Evolutionary conservation across 2,113 vertebrate species (phyloP), one percentile per base, ranked within the genome.

Genomic region (Saguinus midas): DNA sequence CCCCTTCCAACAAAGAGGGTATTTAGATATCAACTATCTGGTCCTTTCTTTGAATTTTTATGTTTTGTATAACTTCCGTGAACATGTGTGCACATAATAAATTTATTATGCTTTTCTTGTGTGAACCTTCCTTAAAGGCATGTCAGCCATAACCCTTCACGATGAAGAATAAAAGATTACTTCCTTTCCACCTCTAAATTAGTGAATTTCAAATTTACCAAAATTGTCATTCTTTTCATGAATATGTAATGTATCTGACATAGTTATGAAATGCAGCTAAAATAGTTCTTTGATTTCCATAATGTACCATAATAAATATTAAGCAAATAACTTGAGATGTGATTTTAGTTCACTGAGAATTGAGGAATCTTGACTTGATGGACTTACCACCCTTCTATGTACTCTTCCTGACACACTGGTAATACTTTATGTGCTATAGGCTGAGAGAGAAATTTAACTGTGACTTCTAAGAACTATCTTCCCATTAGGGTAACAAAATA

Each of bases 401-500:
- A 32, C 16, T 87, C 37, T 58, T 23, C 1, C 43, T 81, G 21
- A 85, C 5, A 87, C 86, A 20, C 17, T 57, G 35, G 43, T 93
- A 88, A 61, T 76, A 81, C 79, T 96, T 98, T 84, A 84, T 37
- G 75, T 84, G 45, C 82, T 93, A 45, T 25, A 80, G 52, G 23
- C 72, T 68, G 35, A 95, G 81, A 83, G 68, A 27, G 78, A 88
- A 87, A 97, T 96, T 52, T 93, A 87, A 90, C 40, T 66, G 72
- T 83, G 73, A 93, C 73, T 96, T 92, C 81, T 97, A 93, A 94
- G 45, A 40, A 93, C 9, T 27, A 45, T 81, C 55, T 84, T 96
- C n/a, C 81, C n/a, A 73, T 89, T 79, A 97, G 80, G 13, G 5
- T 95, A 94, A 82, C 0, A 6, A 94, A 96, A 76, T 78, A 78